Evolutionary conservation across 1,140 invertebrate genomes (phyloP).

Genomic region (Calycopis cecrops): DNA sequence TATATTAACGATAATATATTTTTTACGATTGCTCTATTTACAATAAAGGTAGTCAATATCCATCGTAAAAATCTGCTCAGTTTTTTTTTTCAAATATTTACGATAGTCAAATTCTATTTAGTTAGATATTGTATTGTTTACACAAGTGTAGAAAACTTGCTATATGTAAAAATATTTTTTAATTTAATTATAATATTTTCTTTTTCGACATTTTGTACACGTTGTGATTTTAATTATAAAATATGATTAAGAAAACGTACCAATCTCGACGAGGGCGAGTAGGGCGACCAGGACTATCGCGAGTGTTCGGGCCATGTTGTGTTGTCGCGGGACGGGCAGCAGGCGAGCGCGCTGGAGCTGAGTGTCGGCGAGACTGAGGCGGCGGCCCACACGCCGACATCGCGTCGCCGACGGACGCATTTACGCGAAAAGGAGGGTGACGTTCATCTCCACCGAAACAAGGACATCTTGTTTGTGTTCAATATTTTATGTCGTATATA

Average conservation of each 20-base stretch:
- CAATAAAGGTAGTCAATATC: too few relatives aligned
- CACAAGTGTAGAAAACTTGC: too few relatives aligned
- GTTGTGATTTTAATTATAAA: too few relatives aligned
- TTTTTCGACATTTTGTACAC: too few relatives aligned
- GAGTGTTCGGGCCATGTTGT: conserved; percentile 45
- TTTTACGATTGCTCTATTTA: too few relatives aligned
- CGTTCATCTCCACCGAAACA: neutral
- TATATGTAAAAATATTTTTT: too few relatives aligned
- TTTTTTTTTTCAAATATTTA: too few relatives aligned
- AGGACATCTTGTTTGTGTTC: conserved; percentile 2
- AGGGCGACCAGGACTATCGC: conserved; percentile 44
- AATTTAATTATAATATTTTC: too few relatives aligned
- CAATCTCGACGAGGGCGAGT: conserved; percentile 51
- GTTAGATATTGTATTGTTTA: too few relatives aligned
- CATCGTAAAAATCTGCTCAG: too few relatives aligned
- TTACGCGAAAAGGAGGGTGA: conserved; percentile 43
- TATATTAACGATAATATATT: too few relatives aligned
- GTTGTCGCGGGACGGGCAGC: conserved; percentile 12
- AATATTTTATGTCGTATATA: conserved; percentile 12
- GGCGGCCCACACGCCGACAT: conserved; percentile 38
- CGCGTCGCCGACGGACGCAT: conserved; percentile 53
- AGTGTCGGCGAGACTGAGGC: conserved; percentile 45
- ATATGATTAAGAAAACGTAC: conserved; percentile 35
- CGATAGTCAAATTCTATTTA: too few relatives aligned
- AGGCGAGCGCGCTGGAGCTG: conserved; percentile 37